A percentile compares a stretch with the other conserved stretches of the same genome.
Evolutionary conservation across 2,113 vertebrate species (phyloP).

Genomic region (Lethenteron camtschaticum): DNA sequence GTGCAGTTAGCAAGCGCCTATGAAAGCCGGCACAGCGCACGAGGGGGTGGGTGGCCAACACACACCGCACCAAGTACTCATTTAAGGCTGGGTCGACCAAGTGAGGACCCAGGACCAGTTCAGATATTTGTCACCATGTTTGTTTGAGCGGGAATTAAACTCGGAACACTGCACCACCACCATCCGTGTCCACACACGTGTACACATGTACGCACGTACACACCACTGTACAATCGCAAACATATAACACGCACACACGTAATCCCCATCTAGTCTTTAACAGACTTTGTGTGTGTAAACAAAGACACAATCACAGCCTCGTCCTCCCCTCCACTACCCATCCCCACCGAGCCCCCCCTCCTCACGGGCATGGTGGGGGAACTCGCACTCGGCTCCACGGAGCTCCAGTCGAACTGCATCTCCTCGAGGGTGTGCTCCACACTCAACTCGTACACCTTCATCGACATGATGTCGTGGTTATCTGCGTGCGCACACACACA

Average conservation of each 20-base stretch:
- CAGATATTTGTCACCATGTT: no score
- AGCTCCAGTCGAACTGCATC: conserved; percentile 39
- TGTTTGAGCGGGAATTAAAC: no score
- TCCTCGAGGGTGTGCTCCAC: conserved; percentile 49
- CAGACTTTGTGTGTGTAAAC: no score
- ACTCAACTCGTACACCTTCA: conserved; percentile 77
- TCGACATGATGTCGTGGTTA: conserved; percentile 71
- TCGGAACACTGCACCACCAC: no score
- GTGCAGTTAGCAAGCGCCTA: no score
- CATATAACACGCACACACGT: not conserved
- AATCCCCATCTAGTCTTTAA: not conserved
- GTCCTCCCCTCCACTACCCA: fast-evolving
- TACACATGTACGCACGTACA: not conserved
- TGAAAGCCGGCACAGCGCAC: no score
- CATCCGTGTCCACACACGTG: not conserved
- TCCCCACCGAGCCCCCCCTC: conserved; percentile 20
- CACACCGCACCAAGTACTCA: no score
- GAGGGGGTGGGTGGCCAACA: no score
- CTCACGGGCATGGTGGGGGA: conserved; percentile 37
- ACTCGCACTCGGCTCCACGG: conserved; percentile 61
- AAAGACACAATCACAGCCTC: not conserved
- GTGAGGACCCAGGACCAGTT: no score
- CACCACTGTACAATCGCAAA: not conserved
- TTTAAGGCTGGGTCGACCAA: no score
- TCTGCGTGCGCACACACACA: conserved; percentile 23